A percentile compares a stretch with the other conserved stretches of the same genome.
phyloP scores from a whole-genome alignment of 2,113 vertebrate genomes.

The Oreochromis aureus region DNA sequence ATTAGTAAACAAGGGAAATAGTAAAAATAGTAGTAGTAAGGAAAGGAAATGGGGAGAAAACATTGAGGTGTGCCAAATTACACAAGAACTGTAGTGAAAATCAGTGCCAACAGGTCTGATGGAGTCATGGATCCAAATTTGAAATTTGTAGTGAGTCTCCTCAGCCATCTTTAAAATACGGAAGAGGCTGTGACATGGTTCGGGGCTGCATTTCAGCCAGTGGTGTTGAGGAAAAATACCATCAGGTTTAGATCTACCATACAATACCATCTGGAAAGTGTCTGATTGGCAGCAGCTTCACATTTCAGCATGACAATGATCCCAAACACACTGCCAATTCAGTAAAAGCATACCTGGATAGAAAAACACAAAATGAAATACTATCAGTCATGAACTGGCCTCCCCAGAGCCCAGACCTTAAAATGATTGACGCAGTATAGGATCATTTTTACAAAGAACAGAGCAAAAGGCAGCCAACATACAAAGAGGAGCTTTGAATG shows the following conservation, averaged over 20 bases:
- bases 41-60: background rate
- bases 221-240: background rate
- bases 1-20: background rate
- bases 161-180: background rate
- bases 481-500: background rate
- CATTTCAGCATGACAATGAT: background rate
- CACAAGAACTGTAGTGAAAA: background rate
- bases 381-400: background rate
- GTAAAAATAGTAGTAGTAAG: background rate
- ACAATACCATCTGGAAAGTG: background rate
- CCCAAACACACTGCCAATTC: background rate
- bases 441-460: background rate
- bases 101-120: rapidly evolving
- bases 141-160: background rate
- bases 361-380: background rate
- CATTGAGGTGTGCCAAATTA: background rate
- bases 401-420: background rate
- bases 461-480: background rate
- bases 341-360: background rate
- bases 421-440: background rate
- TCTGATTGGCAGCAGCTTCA: background rate
- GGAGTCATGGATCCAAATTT: background rate
- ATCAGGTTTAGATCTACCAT: background rate
- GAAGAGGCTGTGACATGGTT: background rate
- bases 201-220: background rate